Evolutionary conservation across 2,797 vertebrate species (phyloP), one percentile per base, ranked within the genome.

Genomic region (Danio choprae): DNA sequence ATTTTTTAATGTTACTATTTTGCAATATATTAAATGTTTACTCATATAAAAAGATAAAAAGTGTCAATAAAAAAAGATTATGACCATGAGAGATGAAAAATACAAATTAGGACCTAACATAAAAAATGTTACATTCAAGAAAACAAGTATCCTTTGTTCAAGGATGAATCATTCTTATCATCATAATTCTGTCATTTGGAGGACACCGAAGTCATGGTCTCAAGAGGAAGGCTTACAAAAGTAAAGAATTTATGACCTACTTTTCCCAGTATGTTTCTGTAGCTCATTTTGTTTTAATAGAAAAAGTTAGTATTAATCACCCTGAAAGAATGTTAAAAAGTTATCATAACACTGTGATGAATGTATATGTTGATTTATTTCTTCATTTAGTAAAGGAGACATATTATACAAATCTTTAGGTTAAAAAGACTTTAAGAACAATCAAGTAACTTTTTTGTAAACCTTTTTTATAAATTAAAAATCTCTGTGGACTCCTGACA

Each of bases 161-260:
- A 79, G 77, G 68, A 56, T 63, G 16, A 55, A 44, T 72, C 36
- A 0, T 55, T 55, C 77, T 80, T 73, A 72, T 72, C 68, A 64
- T 50, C 13, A 20, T 44, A 53, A 40, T 60, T 60, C 76, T 69
- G 44, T 70, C 65, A 53, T 63, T 53, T 79, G 38, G 58, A 79
- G 77, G 68, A 36, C 68, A 44, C 46, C 44, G 59, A 64, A 38
- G 40, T 55, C 15, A 43, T 0, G 16, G 58, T 15, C 67, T 69
- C 2, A 43, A 71, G 16, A 50, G 59, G 12, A 41, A 29, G 36
- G 12, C 11, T 71, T 41, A 15, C 40, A 44, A 72, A 55, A 11
- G n/a, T 22, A 12, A 72, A 72, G 43, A 16, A 41, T 1, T 7
- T 56, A 59, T 58, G 13, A 8, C 13, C 55, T 36, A 73, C 12